Evolutionary conservation across 2,113 vertebrate genomes (phyloP).

Genomic region (Microcebus murinus): DNA sequence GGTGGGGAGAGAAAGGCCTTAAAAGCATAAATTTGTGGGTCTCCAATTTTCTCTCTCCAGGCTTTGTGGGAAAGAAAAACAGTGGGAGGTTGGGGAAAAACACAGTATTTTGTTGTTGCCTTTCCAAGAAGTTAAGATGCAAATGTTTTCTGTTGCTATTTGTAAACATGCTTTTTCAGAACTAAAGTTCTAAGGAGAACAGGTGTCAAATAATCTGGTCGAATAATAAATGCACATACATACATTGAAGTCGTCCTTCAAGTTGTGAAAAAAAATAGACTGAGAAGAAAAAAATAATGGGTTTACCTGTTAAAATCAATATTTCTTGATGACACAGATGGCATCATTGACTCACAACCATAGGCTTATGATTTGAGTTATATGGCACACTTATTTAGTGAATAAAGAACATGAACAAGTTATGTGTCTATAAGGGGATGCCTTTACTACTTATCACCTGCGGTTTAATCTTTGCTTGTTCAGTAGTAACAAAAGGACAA

Average conservation of each 20-base stretch:
- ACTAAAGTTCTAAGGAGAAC: neutral
- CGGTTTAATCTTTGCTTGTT: neutral
- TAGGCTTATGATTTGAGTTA: neutral
- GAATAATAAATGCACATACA: neutral
- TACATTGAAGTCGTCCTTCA: neutral
- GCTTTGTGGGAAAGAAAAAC: neutral
- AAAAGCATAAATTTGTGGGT: neutral
- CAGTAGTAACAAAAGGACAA: neutral
- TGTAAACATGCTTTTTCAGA: neutral
- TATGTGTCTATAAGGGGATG: neutral
- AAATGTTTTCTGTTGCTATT: neutral
- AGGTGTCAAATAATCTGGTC: neutral
- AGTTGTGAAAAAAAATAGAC: neutral
- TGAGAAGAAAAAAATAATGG: neutral
- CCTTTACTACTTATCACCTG: neutral
- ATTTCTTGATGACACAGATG: neutral
- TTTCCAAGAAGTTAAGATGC: neutral
- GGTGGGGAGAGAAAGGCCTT: neutral
- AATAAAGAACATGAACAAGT: neutral
- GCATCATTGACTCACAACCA: neutral
- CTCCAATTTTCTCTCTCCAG: neutral
- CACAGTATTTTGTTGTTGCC: neutral
- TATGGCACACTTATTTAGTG: neutral
- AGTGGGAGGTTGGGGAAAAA: neutral
- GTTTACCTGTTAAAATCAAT: neutral